Conservation (phyloP, 1,140 invertebrate species). For the Mya arenaria region DNA sequence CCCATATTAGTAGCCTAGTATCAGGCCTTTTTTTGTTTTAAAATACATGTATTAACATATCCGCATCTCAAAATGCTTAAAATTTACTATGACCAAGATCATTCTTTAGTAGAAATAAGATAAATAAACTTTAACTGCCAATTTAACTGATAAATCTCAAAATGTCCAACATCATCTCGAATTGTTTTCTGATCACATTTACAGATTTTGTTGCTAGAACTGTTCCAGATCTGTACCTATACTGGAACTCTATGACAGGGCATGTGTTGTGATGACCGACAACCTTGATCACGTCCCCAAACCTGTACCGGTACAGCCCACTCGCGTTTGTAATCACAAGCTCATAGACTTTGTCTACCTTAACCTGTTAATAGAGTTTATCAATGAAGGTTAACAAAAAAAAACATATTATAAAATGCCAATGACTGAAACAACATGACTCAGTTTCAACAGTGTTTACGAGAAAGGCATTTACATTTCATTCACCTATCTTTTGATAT, state of each 20-base stretch:
- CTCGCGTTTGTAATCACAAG: slow-evolving; percentile 78
- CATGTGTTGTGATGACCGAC: slow-evolving; percentile 75
- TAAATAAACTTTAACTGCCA: not conserved
- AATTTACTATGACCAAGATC: no score
- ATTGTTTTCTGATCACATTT: not conserved
- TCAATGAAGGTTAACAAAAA: no score
- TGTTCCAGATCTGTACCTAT: slow-evolving; percentile 66
- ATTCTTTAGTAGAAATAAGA: no score
- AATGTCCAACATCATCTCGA: not conserved
- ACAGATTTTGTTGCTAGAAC: not conserved
- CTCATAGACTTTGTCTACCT: slow-evolving; percentile 75
- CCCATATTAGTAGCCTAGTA: no score
- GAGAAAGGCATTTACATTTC: no score
- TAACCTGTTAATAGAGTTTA: slow-evolving; percentile 60
- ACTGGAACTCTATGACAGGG: slow-evolving; percentile 78
- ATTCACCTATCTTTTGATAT: no score
- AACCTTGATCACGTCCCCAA: slow-evolving; percentile 80
- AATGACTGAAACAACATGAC: no score
- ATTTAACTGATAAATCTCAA: not conserved
- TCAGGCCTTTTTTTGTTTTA: no score
- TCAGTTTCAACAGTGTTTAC: no score
- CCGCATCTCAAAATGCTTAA: no score
- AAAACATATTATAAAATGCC: no score
- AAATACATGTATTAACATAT: no score
- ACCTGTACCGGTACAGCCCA: slow-evolving; percentile 78